phyloP scores from a whole-genome alignment of 2,888 invertebrate genomes.

The Drosophila paramelanica region DNA sequence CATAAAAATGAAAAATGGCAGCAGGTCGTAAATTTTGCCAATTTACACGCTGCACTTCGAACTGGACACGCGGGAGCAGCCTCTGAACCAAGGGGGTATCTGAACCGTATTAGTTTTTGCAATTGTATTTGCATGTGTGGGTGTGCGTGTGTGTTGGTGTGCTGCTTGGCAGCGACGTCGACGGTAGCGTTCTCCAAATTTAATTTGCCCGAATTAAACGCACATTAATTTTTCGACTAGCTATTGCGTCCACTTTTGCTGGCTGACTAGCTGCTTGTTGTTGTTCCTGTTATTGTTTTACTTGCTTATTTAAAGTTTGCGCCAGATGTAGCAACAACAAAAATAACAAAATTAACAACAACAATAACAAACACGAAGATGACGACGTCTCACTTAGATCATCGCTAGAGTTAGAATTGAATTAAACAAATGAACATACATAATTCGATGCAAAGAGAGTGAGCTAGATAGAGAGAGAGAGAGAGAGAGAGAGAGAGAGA shows the following conservation, averaged over 20 bases:
- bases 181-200: constrained; percentile 50
- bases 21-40: constrained; percentile 52
- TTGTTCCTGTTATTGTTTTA: constrained; percentile 23
- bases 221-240: constrained; percentile 65
- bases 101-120: constrained; percentile 1
- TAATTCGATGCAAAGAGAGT: constrained; percentile 23
- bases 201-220: constrained; percentile 74
- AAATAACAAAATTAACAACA: constrained; percentile 18
- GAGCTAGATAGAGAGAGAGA: neutral
- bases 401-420: constrained; percentile 82
- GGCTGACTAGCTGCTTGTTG: constrained; percentile 6
- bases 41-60: constrained; percentile 48
- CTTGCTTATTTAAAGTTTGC: constrained; percentile 56
- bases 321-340: constrained; percentile 65
- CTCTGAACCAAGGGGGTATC: neutral
- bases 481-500: neutral
- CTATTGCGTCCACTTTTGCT: constrained; percentile 50
- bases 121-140: constrained; percentile 6
- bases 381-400: constrained; percentile 81
- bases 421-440: constrained; percentile 73
- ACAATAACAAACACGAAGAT: constrained; percentile 23
- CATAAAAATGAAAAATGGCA: constrained; percentile 56
- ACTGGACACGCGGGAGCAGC: neutral
- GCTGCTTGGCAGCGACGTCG: constrained; percentile 19
- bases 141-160: constrained; percentile 3